Percentiles rank a stretch among this genome's conserved stretches.
Conservation (phyloP, 1,140 invertebrate species). For the Onthophagus taurus region DNA sequence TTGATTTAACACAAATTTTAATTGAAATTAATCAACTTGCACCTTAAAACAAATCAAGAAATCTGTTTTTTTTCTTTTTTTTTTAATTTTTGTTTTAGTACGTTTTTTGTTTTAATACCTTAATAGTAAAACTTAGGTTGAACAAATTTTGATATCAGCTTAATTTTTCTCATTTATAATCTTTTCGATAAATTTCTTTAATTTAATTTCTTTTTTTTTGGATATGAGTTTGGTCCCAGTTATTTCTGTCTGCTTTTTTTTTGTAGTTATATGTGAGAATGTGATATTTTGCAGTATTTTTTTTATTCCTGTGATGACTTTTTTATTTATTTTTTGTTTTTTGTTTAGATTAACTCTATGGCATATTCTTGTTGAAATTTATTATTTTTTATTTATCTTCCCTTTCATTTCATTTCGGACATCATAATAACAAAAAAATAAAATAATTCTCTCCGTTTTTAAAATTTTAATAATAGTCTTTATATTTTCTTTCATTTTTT, state of each 20-base stretch:
- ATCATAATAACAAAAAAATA: conserved; percentile 1
- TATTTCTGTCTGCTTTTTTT: conserved; percentile 10
- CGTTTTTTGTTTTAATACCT: conserved; percentile 12
- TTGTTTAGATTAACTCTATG: conserved; percentile 10
- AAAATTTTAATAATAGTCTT: conserved; percentile 5
- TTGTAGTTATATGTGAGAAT: conserved; percentile 7
- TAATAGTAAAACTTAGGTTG: conserved; percentile 12
- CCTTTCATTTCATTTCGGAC: background rate
- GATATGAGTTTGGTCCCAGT: conserved; percentile 36
- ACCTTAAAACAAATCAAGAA: conserved; percentile 11
- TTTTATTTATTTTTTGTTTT: background rate
- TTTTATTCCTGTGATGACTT: background rate
- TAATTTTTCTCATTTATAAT: conserved; percentile 22
- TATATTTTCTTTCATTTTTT: conserved; percentile 4
- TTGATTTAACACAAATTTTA: conserved; percentile 4
- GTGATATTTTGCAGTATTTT: too few species aligned
- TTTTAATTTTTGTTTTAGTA: conserved; percentile 9
- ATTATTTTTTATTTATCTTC: background rate
- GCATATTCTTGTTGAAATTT: conserved; percentile 5
- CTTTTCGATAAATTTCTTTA: conserved; percentile 31
- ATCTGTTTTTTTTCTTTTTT: conserved; percentile 11
- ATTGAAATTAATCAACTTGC: conserved; percentile 9
- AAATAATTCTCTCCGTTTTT: conserved; percentile 6
- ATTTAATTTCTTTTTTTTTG: conserved; percentile 22
- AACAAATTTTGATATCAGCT: conserved; percentile 13